Percentiles rank a stretch among this genome's conserved stretches.
Evolutionary conservation across 2,888 invertebrate species (phyloP).

Genomic region (Cheilosia soror): DNA sequence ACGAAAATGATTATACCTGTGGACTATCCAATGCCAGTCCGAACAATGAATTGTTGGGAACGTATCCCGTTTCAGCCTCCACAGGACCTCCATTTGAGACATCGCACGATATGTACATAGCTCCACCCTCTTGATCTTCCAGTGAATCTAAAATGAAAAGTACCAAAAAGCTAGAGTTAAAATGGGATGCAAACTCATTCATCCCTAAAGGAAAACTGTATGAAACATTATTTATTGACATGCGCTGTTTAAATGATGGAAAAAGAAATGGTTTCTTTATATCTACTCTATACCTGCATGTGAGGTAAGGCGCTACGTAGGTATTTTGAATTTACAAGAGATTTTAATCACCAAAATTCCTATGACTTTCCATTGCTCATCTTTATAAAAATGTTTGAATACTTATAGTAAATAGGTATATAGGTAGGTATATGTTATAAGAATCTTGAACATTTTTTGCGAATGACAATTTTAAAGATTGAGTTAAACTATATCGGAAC

Average conservation of each 20-base stretch:
- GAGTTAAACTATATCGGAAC: too few relatives aligned
- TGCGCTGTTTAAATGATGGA: constrained; percentile 39
- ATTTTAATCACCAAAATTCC: too few relatives aligned
- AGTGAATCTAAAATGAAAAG: constrained; percentile 82
- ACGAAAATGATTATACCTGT: constrained; percentile 80
- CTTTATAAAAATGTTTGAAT: too few relatives aligned
- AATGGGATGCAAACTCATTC: constrained; percentile 29
- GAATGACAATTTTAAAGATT: too few relatives aligned
- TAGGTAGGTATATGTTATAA: too few relatives aligned
- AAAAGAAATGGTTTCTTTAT: constrained; percentile 9
- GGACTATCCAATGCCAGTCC: constrained; percentile 84
- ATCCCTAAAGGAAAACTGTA: neutral
- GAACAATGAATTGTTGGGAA: constrained; percentile 84
- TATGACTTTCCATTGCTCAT: too few relatives aligned
- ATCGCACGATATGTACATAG: constrained; percentile 85
- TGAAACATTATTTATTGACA: constrained; percentile 10
- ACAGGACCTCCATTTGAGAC: constrained; percentile 84
- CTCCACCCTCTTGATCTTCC: constrained; percentile 85
- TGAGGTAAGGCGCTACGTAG: too few relatives aligned
- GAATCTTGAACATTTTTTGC: too few relatives aligned
- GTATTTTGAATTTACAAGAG: too few relatives aligned
- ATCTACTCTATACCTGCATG: constrained; percentile 1
- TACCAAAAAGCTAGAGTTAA: constrained; percentile 29
- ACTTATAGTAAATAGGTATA: too few relatives aligned
- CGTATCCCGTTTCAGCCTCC: constrained; percentile 84